Conservation (phyloP, 2,888 invertebrate species). For the Drosophila neoperkinsi region DNA sequence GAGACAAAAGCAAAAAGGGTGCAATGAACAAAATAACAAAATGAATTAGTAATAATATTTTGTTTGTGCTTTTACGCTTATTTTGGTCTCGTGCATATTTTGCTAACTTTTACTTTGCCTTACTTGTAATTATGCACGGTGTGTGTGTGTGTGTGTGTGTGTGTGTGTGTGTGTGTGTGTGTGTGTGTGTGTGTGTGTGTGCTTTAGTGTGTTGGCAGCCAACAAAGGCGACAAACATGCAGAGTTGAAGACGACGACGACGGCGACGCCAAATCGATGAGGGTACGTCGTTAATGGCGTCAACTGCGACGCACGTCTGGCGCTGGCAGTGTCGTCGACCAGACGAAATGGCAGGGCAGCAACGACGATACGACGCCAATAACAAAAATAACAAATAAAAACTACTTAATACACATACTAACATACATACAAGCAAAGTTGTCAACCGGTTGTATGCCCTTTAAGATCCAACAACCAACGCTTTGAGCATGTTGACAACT, state of each 20-base stretch:
- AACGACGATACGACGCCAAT: constrained; percentile 35
- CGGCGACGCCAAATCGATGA: constrained; percentile 61
- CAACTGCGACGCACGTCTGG: constrained; percentile 66
- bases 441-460: constrained; percentile 24
- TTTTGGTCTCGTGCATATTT: constrained; percentile 43
- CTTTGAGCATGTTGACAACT: constrained; percentile 25
- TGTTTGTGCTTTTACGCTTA: constrained; percentile 45
- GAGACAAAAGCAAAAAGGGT: constrained; percentile 49
- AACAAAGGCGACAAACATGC: constrained; percentile 60
- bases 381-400: constrained; percentile 12
- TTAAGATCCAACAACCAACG: constrained; percentile 1
- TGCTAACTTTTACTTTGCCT: constrained; percentile 41
- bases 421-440: constrained; percentile 13
- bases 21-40: constrained; percentile 55
- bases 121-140: constrained; percentile 47
- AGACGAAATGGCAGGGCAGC: constrained; percentile 51
- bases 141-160: constrained; percentile 31
- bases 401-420: not conserved
- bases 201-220: constrained; percentile 45
- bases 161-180: no score
- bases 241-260: constrained; percentile 18
- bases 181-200: constrained; percentile 31
- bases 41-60: constrained; percentile 77
- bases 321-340: constrained; percentile 68
- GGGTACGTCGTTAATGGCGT: constrained; percentile 54